Evolutionary conservation across 1,140 invertebrate genomes (phyloP).

Genomic region (Papilio glaucus): DNA sequence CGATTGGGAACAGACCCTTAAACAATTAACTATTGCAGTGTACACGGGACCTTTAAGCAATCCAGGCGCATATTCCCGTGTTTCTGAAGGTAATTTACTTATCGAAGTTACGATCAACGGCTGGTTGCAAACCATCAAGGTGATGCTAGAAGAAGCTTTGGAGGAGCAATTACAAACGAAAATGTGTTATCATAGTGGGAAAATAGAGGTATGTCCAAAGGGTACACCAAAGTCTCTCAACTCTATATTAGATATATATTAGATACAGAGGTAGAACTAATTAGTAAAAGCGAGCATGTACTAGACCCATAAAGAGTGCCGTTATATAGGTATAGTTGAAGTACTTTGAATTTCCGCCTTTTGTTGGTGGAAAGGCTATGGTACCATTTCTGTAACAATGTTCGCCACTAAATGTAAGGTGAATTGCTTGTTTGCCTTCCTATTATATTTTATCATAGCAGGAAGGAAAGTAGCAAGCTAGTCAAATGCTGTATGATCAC

Average conservation of each 20-base stretch:
- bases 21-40: conserved; percentile 85
- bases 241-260: too few relatives aligned
- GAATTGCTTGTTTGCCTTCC: too few relatives aligned
- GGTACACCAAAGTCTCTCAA: conserved; percentile 5
- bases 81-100: conserved; percentile 64
- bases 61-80: conserved; percentile 76
- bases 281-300: too few relatives aligned
- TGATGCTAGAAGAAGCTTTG: conserved; percentile 66
- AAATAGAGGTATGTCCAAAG: conserved; percentile 73
- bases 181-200: conserved; percentile 73
- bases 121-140: conserved; percentile 69
- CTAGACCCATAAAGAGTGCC: too few relatives aligned
- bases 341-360: too few relatives aligned
- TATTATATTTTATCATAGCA: too few relatives aligned
- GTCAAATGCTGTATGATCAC: too few relatives aligned
- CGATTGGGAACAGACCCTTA: conserved; percentile 88
- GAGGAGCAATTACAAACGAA: conserved; percentile 66
- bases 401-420: too few relatives aligned
- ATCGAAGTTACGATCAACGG: conserved; percentile 76
- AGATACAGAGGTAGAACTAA: not conserved
- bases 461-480: too few relatives aligned
- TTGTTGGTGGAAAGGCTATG: too few relatives aligned
- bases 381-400: too few relatives aligned
- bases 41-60: conserved; percentile 85
- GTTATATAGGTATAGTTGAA: too few relatives aligned